Percentiles rank a stretch among this genome's conserved stretches.
phyloP scores from a whole-genome alignment of 2,113 vertebrate species.

The Cyanoderma ruficeps region DNA sequence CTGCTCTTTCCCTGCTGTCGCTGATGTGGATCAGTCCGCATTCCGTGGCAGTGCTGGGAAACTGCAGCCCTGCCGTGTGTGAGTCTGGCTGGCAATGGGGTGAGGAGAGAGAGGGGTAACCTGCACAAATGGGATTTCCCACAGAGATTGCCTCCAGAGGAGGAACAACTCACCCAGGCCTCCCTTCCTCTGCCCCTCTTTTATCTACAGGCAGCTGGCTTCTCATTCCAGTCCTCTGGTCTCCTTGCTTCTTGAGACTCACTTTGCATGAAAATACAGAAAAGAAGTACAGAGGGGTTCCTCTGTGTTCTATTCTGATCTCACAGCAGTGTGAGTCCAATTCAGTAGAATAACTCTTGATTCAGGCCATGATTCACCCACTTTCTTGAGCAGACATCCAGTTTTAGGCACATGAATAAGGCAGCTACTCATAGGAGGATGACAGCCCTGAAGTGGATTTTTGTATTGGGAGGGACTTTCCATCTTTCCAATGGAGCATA shows the following conservation, averaged over 20 bases:
- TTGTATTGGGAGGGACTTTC: background rate
- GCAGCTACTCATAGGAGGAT: background rate
- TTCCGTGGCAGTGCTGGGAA: background rate
- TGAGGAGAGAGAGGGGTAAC: background rate
- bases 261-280: background rate
- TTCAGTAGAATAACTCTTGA: background rate
- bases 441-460: background rate
- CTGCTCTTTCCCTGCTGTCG: background rate
- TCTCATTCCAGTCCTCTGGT: background rate
- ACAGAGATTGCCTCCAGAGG: background rate
- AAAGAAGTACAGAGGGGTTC: background rate
- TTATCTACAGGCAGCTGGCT: background rate
- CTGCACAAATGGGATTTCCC: background rate
- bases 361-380: background rate
- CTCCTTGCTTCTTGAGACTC: background rate
- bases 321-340: background rate
- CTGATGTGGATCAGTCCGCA: background rate
- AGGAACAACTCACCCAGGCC: background rate
- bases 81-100: background rate
- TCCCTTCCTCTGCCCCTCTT: background rate
- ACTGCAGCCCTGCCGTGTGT: background rate
- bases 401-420: slow-evolving; percentile 17
- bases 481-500: background rate
- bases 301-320: background rate
- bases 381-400: background rate